A percentile compares a stretch with the other conserved stretches of the same genome.
phyloP scores from a whole-genome alignment of 2,888 invertebrate genomes.

The Lochmaea capreae region DNA sequence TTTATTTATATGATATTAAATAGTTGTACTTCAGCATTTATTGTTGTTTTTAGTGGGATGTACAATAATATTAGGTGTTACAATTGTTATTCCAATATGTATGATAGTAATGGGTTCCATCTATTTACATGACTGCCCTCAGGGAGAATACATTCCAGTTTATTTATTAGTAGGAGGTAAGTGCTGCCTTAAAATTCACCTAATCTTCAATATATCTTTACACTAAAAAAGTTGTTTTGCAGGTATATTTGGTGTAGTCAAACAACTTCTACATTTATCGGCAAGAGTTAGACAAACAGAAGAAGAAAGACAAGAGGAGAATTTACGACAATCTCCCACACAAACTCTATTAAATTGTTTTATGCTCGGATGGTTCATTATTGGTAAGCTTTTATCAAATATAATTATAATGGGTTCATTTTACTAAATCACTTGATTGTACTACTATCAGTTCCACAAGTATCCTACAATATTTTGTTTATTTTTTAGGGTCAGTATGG shows the following conservation, averaged over 20 bases:
- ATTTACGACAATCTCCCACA: constrained; percentile 68
- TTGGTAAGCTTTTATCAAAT: constrained; percentile 66
- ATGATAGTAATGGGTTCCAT: constrained; percentile 77
- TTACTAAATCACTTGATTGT: neutral
- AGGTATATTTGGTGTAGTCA: constrained; percentile 74
- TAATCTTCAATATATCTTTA: neutral
- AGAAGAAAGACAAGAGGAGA: constrained; percentile 69
- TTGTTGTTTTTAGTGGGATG: constrained; percentile 69
- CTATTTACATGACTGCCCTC: constrained; percentile 74
- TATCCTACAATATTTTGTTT: neutral
- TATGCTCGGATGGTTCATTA: constrained; percentile 77
- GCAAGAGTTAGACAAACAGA: constrained; percentile 68
- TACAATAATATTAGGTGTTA: constrained; percentile 72
- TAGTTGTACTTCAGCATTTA: neutral
- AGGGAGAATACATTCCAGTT: constrained; percentile 75
- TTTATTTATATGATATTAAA: neutral
- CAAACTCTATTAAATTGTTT: constrained; percentile 73
- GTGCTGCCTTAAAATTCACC: constrained; percentile 33
- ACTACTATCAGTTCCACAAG: neutral
- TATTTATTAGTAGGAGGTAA: constrained; percentile 75
- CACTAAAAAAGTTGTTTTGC: constrained; percentile 15
- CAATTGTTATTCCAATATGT: constrained; percentile 74
- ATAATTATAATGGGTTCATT: neutral
- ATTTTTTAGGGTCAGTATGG: constrained; percentile 69
- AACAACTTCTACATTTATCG: constrained; percentile 71